phyloP scores from a whole-genome alignment of 2,797 vertebrate genomes.

The Cetoscarus ocellatus region DNA sequence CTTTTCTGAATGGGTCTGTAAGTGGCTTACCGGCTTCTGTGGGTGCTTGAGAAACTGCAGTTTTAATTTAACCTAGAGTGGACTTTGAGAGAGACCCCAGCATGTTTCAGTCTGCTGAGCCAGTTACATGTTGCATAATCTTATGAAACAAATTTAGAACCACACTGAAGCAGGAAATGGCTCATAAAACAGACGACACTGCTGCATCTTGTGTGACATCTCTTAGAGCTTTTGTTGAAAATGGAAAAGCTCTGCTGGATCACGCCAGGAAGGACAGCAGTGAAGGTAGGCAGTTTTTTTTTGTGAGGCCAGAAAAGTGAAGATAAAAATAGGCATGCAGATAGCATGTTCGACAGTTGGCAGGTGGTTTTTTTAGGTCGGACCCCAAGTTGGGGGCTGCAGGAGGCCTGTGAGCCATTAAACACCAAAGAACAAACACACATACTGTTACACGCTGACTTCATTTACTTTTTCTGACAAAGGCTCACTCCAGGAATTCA shows the following conservation, averaged over 20 bases:
- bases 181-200: background rate
- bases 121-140: slow-evolving; percentile 34
- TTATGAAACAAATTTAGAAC: slow-evolving; percentile 11
- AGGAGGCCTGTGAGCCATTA: slow-evolving; percentile 53
- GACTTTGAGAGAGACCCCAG: slow-evolving; percentile 36
- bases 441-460: slow-evolving; percentile 17
- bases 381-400: background rate
- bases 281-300: slow-evolving; percentile 54
- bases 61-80: background rate
- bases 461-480: slow-evolving; percentile 5
- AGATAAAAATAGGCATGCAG: slow-evolving; percentile 49
- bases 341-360: slow-evolving; percentile 28
- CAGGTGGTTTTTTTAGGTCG: slow-evolving; percentile 11
- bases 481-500: slow-evolving; percentile 55
- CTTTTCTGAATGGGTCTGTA: too few relatives aligned
- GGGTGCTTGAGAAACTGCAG: too few relatives aligned
- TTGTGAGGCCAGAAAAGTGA: slow-evolving; percentile 21
- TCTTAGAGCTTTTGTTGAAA: slow-evolving; percentile 39
- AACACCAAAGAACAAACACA: slow-evolving; percentile 12
- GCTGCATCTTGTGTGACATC: slow-evolving; percentile 14
- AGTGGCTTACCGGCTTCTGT: too few relatives aligned
- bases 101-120: background rate
- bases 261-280: slow-evolving; percentile 48
- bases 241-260: slow-evolving; percentile 61
- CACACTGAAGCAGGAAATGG: slow-evolving; percentile 30